Conservation (phyloP, 2,888 invertebrate genomes). For the Chloroclysta siterata region DNA sequence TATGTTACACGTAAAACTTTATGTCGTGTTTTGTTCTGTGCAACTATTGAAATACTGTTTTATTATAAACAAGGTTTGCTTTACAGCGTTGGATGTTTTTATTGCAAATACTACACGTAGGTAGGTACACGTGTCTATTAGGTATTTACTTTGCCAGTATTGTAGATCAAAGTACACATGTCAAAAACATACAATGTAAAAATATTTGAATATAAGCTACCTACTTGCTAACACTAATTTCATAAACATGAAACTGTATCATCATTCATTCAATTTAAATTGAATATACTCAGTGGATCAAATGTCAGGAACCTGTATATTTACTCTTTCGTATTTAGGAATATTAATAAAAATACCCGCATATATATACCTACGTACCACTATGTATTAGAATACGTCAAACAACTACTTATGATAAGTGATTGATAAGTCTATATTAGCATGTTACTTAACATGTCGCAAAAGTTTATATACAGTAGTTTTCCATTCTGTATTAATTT, state of each 20-base stretch:
- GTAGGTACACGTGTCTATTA: background rate
- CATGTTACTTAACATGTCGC: conserved; percentile 15
- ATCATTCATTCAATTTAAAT: conserved; percentile 44
- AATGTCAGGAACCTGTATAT: conserved; percentile 40
- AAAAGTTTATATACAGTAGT: conserved; percentile 18
- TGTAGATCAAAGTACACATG: conserved; percentile 23
- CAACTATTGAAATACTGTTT: conserved; percentile 55
- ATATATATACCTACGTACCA: conserved; percentile 3
- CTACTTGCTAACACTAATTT: conserved; percentile 40
- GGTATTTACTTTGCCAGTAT: conserved; percentile 2
- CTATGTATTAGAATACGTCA: conserved; percentile 20
- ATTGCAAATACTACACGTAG: conserved; percentile 15
- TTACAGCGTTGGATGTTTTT: conserved; percentile 38
- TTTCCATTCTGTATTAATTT: conserved; percentile 20
- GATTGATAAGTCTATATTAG: conserved; percentile 28
- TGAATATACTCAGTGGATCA: conserved; percentile 39
- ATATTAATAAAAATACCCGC: conserved; percentile 40
- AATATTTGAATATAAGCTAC: conserved; percentile 33
- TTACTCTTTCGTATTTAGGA: conserved; percentile 39
- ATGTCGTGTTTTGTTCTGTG: conserved; percentile 76
- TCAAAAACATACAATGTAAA: conserved; percentile 34
- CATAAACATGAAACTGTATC: conserved; percentile 42
- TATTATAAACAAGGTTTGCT: conserved; percentile 53
- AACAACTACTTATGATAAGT: conserved; percentile 10
- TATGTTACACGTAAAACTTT: conserved; percentile 81